A percentile compares a stretch with the other conserved stretches of the same genome.
These are phyloP conservation scores for Cheilosia vernalis DNA, from an alignment of 2,888 invertebrate species.

Conservation along the genomic window DNA sequence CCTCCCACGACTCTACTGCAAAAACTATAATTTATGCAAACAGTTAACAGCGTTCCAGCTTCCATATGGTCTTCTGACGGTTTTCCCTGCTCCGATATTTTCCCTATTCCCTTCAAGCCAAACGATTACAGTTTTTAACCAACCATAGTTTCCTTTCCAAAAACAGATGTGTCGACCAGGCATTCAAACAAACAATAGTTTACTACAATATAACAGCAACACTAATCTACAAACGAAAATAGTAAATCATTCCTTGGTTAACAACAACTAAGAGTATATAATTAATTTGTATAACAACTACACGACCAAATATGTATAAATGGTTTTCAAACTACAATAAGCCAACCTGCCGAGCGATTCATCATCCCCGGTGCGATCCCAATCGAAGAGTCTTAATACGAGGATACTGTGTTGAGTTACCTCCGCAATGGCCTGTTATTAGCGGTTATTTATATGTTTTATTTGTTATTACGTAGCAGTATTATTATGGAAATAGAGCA, in stretches of 20 bases:
- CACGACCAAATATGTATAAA: constrained; percentile 5
- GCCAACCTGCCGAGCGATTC: constrained; percentile 96
- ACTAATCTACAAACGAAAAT: background rate
- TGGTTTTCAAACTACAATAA: constrained; percentile 35
- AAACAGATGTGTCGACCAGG: no score
- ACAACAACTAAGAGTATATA: background rate
- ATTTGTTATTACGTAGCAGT: constrained; percentile 26
- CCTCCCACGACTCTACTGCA: no score
- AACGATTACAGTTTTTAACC: no score
- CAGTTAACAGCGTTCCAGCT: no score
- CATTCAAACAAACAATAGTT: background rate
- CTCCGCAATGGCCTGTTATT: constrained; percentile 86
- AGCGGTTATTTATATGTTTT: constrained; percentile 41
- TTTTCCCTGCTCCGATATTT: no score
- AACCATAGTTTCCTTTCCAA: no score
- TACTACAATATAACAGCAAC: background rate
- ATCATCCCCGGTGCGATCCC: constrained; percentile 95
- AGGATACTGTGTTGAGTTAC: constrained; percentile 85
- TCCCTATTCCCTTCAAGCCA: no score
- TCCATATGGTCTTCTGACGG: no score
- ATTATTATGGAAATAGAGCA: constrained; percentile 63
- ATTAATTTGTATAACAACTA: background rate
- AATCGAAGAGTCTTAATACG: constrained; percentile 91
- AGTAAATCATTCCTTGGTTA: constrained; percentile 10
- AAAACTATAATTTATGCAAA: no score